A percentile compares a stretch with the other conserved stretches of the same genome.
These are phyloP conservation scores for Sycobia sp. DNA, from an alignment of 1,140 invertebrate species.

Conservation along the genomic window DNA sequence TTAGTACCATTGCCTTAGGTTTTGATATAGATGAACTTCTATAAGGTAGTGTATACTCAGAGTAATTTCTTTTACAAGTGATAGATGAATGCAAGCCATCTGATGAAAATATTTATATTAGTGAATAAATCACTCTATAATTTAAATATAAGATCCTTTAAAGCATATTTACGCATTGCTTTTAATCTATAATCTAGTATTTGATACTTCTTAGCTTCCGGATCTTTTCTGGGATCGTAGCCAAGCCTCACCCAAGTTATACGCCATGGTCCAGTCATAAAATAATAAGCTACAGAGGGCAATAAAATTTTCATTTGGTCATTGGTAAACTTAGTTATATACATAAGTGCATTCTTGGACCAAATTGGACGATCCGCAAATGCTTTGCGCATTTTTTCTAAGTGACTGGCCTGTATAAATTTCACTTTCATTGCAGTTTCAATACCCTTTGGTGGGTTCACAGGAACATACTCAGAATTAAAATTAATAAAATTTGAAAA, in stretches of 20 bases:
- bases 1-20: constrained; percentile 55
- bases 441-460: constrained; percentile 61
- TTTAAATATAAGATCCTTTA: constrained; percentile 2
- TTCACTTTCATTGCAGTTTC: constrained; percentile 61
- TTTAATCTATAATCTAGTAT: constrained; percentile 84
- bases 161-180: constrained; percentile 63
- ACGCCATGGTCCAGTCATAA: constrained; percentile 86
- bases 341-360: constrained; percentile 77
- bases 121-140: neutral
- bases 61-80: constrained; percentile 64
- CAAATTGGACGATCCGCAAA: constrained; percentile 85
- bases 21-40: constrained; percentile 57
- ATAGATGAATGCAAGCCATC: constrained; percentile 65
- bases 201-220: constrained; percentile 80
- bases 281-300: constrained; percentile 83
- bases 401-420: constrained; percentile 56
- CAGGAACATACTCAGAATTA: constrained; percentile 61
- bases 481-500: constrained; percentile 66
- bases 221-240: constrained; percentile 84
- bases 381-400: constrained; percentile 64
- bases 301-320: constrained; percentile 79
- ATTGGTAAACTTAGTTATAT: constrained; percentile 67
- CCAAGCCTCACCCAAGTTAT: constrained; percentile 83
- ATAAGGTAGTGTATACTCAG: constrained; percentile 62
- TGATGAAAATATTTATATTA: constrained; percentile 38